Conservation (phyloP, 2,797 vertebrate species). For the Cynopterus sphinx region DNA sequence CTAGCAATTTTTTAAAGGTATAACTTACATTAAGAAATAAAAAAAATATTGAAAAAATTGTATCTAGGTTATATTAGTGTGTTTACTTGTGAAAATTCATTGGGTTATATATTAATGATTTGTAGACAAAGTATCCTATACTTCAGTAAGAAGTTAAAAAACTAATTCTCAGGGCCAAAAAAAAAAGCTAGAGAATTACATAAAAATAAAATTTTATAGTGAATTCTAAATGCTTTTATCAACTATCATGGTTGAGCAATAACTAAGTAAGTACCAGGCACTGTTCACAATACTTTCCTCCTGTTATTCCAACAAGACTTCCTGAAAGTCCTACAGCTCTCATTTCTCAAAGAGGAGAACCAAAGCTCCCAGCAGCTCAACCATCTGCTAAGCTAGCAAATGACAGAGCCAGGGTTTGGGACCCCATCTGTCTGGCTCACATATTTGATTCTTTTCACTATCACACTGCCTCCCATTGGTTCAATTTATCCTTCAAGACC, state of each 20-base stretch:
- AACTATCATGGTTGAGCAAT: not conserved
- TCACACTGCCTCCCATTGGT: constrained; percentile 5
- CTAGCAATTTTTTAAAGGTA: not conserved
- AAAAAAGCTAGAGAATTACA: constrained; percentile 22
- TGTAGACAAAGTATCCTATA: not conserved
- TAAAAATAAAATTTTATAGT: not conserved
- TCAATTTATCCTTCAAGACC: not conserved
- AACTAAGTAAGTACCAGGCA: not conserved
- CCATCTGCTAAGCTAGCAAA: not conserved
- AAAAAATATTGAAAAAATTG: not conserved
- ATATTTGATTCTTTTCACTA: not conserved
- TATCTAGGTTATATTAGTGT: not conserved
- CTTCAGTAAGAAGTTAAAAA: not conserved
- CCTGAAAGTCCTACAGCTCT: not conserved
- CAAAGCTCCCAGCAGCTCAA: not conserved
- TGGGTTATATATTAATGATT: not conserved
- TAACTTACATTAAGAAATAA: not conserved
- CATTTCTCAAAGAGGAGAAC: not conserved
- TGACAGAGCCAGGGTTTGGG: not conserved
- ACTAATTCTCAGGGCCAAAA: not conserved
- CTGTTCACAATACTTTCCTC: not conserved
- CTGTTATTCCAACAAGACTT: not conserved
- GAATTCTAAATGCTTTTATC: not conserved
- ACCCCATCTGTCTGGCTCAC: not conserved
- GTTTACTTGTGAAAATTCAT: not conserved